Evolutionary conservation across 2,797 vertebrate genomes (phyloP).

Genomic region (Staurois parvus): DNA sequence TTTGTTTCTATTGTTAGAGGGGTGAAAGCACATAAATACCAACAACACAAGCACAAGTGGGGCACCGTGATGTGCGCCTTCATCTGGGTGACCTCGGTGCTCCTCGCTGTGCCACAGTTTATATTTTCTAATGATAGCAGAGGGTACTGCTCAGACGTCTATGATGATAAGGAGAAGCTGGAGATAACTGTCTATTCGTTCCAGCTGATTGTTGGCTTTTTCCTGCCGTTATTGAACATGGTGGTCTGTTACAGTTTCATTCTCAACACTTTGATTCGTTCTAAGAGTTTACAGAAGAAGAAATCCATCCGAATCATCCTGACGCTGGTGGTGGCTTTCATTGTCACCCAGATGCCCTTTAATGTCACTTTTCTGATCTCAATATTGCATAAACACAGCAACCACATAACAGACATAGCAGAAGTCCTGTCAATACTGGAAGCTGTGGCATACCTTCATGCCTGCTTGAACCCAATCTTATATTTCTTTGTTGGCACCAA

Average conservation of each 20-base stretch:
- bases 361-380: constrained; percentile 65
- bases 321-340: constrained; percentile 66
- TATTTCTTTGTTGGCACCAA: constrained; percentile 74
- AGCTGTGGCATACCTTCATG: constrained; percentile 71
- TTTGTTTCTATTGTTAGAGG: constrained; percentile 69
- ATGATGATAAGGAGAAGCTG: neutral
- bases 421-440: constrained; percentile 64
- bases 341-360: constrained; percentile 71
- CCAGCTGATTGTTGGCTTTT: constrained; percentile 70
- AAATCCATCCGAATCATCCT: constrained; percentile 73
- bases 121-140: constrained; percentile 58
- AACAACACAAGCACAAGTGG: constrained; percentile 56
- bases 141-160: constrained; percentile 4
- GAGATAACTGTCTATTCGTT: constrained; percentile 47
- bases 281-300: constrained; percentile 69
- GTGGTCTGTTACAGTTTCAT: constrained; percentile 70
- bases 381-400: neutral
- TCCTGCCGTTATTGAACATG: constrained; percentile 69
- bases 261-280: constrained; percentile 67
- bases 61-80: constrained; percentile 62
- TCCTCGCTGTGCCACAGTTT: constrained; percentile 68
- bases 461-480: constrained; percentile 73
- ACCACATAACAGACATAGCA: constrained; percentile 37
- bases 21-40: constrained; percentile 65
- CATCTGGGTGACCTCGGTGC: constrained; percentile 66